Base-by-base conservation (phyloP, 2,888 invertebrate genomes). In the Drosophila kanekoi region DNA sequence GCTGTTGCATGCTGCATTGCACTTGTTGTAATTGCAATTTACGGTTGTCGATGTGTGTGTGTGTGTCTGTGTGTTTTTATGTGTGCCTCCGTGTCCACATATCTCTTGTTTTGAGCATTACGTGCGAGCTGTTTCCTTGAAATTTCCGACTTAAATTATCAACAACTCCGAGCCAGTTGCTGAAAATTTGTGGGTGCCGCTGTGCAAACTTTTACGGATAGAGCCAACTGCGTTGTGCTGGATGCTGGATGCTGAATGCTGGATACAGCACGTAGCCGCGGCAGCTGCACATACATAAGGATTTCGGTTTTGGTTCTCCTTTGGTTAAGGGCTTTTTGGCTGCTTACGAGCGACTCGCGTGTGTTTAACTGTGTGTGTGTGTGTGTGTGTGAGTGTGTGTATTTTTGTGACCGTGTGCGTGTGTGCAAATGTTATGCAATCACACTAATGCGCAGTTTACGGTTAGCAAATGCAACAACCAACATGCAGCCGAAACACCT, bases 61-160 rank as follows among this genome's bases (percentile, higher is more conserved):
- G 33, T 51, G 32, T 51, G 9, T 41, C 16, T 60, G 52, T 35
- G 18, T 43, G 37, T 43, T 35, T 18, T 37, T 54, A 44, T 48
- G 44, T 8, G 28, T 8, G 8, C 28, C 28, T 28, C 8, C 52
- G 28, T 60, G 54, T 38, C 62, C 51, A 62, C 45, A 68, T 76
- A 72, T 75, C 68, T 84, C 84, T 66, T 69, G 66, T 77, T 73
- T 69, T 79, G 67, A 79, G 64, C 58, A 68, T 81, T 83, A 81
- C 87, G 77, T 79, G 81, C 54, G 61, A 67, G 80, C 72, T 61
- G 67, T 51, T 79, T 83, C 77, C 84, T 72, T 70, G 76, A 84
- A 78, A 76, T 86, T 81, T 86, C 76, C 86, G 79, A 83, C 88
- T 83, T 86, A 88, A 86, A 86, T 86, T 86, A 86, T 88, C 87